Percentiles rank a stretch among this genome's conserved stretches.
phyloP scores from a whole-genome alignment of 2,888 invertebrate genomes.

The Chromoteleia sp. region DNA sequence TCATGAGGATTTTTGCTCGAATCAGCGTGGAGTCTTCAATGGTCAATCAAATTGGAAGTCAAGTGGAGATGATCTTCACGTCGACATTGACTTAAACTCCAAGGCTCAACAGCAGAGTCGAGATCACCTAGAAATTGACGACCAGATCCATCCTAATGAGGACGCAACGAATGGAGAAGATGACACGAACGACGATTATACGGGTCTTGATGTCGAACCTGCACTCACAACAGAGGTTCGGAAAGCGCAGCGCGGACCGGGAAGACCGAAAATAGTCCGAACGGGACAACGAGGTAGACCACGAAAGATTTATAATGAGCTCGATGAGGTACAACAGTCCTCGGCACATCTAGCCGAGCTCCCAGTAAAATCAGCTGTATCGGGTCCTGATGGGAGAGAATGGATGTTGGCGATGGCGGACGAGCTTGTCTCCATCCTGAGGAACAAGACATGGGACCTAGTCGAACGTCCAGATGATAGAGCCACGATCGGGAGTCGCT shows the following conservation, averaged over 20 bases:
- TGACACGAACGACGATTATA: not conserved
- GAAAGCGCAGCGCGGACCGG: constrained; percentile 9
- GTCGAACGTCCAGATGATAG: not conserved
- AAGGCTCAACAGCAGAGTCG: not conserved
- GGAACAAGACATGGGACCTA: not conserved
- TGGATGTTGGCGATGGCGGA: not conserved
- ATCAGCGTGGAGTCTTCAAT: not conserved
- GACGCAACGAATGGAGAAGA: not conserved
- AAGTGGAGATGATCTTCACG: no score
- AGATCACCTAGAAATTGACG: no score
- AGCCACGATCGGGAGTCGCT: not conserved
- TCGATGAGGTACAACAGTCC: not conserved
- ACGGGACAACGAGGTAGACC: constrained; percentile 28
- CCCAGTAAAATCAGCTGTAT: constrained; percentile 1
- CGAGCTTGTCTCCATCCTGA: not conserved
- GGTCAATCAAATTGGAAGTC: no score
- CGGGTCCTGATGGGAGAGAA: constrained; percentile 2
- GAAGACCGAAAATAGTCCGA: constrained; percentile 18
- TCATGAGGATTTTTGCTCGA: constrained; percentile 7
- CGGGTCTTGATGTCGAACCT: not conserved
- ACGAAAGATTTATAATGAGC: constrained; percentile 13
- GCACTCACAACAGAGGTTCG: not conserved
- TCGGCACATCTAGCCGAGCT: constrained; percentile 7
- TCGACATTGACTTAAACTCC: constrained; percentile 6
- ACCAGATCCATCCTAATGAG: not conserved